Conservation (phyloP, 1,140 invertebrate species). For the Brachionus calyciflorus region DNA sequence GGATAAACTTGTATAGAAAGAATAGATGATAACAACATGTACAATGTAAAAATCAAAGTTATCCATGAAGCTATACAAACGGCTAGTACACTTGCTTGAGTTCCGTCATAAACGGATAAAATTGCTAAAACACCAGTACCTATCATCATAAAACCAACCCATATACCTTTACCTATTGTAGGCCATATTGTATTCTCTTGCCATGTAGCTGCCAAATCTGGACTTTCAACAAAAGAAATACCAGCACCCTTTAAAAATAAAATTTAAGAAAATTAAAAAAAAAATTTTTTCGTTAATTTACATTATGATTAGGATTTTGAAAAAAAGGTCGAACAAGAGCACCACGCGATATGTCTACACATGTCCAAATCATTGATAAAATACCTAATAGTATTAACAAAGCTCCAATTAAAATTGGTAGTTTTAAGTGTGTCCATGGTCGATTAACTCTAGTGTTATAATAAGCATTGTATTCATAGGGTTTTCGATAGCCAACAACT, state of each 20-base stretch:
- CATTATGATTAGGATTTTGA: constrained; percentile 18
- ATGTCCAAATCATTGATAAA: neutral
- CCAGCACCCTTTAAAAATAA: neutral
- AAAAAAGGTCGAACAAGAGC: neutral
- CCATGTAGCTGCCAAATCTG: constrained; percentile 4
- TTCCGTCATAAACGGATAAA: neutral
- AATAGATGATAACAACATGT: constrained; percentile 15
- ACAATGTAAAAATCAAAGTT: constrained; percentile 16
- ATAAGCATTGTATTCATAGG: constrained; percentile 7
- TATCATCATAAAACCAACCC: constrained; percentile 13
- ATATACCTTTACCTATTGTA: constrained; percentile 45
- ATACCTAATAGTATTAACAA: neutral
- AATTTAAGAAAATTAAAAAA: too few species aligned
- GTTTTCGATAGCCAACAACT: neutral
- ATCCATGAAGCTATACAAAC: constrained; percentile 6
- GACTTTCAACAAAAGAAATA: neutral
- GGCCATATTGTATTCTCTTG: constrained; percentile 45
- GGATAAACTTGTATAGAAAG: constrained; percentile 21
- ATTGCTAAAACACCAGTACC: constrained; percentile 4
- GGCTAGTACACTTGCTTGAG: neutral
- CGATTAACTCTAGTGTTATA: neutral
- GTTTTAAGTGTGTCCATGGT: neutral
- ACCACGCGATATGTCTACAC: constrained; percentile 1
- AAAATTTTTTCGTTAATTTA: too few species aligned
- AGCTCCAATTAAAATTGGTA: neutral